These are phyloP conservation scores for Beris chalybata DNA, from an alignment of 2,888 invertebrate genomes.

Conservation along the genomic window DNA sequence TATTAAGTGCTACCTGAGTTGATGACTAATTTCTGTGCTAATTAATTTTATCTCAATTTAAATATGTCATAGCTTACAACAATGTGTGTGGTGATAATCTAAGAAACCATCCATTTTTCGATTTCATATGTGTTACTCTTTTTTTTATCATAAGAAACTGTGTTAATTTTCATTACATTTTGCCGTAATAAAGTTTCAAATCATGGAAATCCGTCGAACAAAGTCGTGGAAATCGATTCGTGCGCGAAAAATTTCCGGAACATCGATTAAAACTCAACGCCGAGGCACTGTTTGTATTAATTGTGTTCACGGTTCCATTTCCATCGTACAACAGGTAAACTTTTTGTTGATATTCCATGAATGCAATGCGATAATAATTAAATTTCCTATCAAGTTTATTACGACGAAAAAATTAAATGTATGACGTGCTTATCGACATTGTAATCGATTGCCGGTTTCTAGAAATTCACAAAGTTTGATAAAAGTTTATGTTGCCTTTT, in stretches of 20 bases:
- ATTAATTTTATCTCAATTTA: too few species aligned
- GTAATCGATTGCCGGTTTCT: too few species aligned
- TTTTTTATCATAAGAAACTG: neutral
- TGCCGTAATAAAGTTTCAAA: neutral
- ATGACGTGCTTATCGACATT: too few species aligned
- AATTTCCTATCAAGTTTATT: neutral
- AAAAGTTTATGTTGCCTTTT: too few species aligned
- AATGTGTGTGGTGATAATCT: too few species aligned
- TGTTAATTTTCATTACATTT: neutral
- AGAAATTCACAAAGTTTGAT: too few species aligned
- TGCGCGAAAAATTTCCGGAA: constrained; percentile 47
- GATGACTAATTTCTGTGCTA: too few species aligned
- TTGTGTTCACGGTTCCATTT: constrained; percentile 42
- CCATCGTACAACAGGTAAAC: constrained; percentile 44
- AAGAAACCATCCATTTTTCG: too few species aligned
- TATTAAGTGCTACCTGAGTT: too few species aligned
- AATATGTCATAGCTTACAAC: too few species aligned
- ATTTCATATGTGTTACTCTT: constrained; percentile 27
- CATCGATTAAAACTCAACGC: constrained; percentile 45
- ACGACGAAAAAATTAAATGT: too few species aligned
- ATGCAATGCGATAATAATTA: constrained; percentile 7
- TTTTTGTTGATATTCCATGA: constrained; percentile 10
- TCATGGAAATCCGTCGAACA: constrained; percentile 47
- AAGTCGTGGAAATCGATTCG: constrained; percentile 48
- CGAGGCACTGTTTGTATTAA: constrained; percentile 46